Base-by-base conservation (phyloP, 2,888 invertebrate genomes). In the Cylindroiulus punctatus region DNA sequence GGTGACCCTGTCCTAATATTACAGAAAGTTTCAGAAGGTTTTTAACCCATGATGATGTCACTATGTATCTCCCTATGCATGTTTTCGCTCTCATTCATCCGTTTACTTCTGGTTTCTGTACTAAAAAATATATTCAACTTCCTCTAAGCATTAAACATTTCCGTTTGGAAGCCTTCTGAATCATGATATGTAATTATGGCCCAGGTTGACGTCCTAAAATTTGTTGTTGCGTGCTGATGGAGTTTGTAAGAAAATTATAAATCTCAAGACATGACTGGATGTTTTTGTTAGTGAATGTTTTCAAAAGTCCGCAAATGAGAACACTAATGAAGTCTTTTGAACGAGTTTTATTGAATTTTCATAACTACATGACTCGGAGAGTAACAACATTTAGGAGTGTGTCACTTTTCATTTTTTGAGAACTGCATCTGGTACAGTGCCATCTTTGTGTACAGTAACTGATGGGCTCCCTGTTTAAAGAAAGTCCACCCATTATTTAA, bases 1-100 rank as follows among this genome's bases (percentile, higher is more conserved):
- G 76, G 76, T 76, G 76, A 76, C 76, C 76, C 76, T 76, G 76
- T 76, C 76, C 76, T 76, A 76, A 76, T 76, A 76, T 76, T 76
- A 76, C 30, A 76, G 14, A 76, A 30, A 30, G 26, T 76, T 76
- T 76, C 14, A 76, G 12, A 30, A 76, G 76, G 76, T 76, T 76
- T 76, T 76, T 76, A 76, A 76, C 76, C 76, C 76, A 76, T 12
- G 30, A 30, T 76, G 76, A 14, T 22, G 76, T 76, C 76, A 76
- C 26, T 76, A 3, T 76, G n/a, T n/a, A n/a, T n/a, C n/a, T n/a
- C n/a, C 76, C 12, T 30, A 2, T 22, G 22, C n/a, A 57, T 76
- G 76, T 76, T 76, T 76, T 76, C 26, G 76, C 76, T 76, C 76
- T 12, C 76, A 76, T 76, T 76, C 76, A 76, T 76, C 76, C 76